Conservation (phyloP, 2,113 vertebrate genomes). For the Raja brachyura region DNA sequence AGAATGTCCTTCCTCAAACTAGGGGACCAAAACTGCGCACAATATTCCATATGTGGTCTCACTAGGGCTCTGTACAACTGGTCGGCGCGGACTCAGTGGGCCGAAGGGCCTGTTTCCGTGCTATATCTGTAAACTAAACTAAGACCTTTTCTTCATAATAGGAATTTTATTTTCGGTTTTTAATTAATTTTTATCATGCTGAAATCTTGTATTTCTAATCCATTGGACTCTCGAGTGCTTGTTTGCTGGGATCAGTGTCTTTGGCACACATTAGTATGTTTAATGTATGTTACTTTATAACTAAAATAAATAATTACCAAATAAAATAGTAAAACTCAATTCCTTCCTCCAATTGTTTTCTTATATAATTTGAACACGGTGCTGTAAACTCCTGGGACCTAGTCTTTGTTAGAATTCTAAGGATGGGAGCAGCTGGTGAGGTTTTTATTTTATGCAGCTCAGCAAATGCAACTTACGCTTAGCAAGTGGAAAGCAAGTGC, state of each 20-base stretch:
- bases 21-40: too few species aligned
- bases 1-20: too few species aligned
- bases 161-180: not conserved
- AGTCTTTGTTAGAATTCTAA: not conserved
- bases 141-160: not conserved
- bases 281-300: not conserved
- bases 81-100: too few species aligned
- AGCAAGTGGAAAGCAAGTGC: not conserved
- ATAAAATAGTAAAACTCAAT: conserved; percentile 1
- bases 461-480: not conserved
- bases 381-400: not conserved
- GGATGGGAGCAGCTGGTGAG: conserved; percentile 2
- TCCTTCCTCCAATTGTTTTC: not conserved
- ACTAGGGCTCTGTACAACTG: too few species aligned
- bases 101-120: too few species aligned
- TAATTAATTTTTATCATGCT: not conserved
- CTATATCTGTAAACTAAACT: too few species aligned
- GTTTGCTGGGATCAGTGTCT: not conserved
- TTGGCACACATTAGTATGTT: not conserved
- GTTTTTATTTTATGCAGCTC: not conserved
- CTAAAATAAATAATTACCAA: not conserved
- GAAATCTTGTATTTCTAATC: too few species aligned
- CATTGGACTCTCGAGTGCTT: not conserved
- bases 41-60: too few species aligned
- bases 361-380: not conserved